These are phyloP conservation scores for Stylophora pistillata DNA, from an alignment of 64 coral and sea anemone genomes.

Conservation along the genomic window DNA sequence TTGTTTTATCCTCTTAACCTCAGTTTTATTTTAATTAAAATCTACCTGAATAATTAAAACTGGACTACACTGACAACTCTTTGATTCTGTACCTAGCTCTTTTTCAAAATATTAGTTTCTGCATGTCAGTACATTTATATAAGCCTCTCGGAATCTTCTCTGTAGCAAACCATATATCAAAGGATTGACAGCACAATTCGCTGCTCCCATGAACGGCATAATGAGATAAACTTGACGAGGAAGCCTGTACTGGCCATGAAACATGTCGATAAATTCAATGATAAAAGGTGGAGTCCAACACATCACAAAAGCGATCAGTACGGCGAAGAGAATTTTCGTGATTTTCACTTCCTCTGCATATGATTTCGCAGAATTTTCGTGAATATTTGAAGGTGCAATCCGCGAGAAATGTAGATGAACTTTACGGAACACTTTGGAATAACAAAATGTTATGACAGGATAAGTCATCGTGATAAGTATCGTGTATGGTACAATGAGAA, in stretches of 20 bases:
- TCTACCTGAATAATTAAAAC: too few species aligned
- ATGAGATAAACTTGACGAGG: slow-evolving; percentile 8
- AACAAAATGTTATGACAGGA: slow-evolving; percentile 1
- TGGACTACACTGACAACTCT: too few species aligned
- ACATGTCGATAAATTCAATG: not conserved
- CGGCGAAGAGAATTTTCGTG: slow-evolving; percentile 5
- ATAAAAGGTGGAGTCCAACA: not conserved
- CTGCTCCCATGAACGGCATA: not conserved
- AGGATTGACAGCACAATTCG: slow-evolving; percentile 29
- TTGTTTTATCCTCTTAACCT: too few species aligned
- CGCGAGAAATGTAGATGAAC: not conserved
- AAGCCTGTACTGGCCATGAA: not conserved
- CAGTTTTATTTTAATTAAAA: too few species aligned
- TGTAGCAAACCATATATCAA: slow-evolving; percentile 29
- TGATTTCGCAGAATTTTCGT: not conserved
- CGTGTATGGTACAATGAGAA: not conserved
- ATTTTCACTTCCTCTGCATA: slow-evolving; percentile 9
- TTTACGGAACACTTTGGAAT: slow-evolving; percentile 20
- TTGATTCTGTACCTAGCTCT: too few species aligned
- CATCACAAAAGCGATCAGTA: not conserved
- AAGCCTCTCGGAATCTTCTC: not conserved
- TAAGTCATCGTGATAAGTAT: not conserved
- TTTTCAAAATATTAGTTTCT: not conserved
- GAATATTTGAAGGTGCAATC: not conserved
- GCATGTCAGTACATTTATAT: slow-evolving; percentile 5